These are phyloP conservation scores for Nyleta sp. DNA, from an alignment of 2,888 invertebrate species.

Conservation along the genomic window DNA sequence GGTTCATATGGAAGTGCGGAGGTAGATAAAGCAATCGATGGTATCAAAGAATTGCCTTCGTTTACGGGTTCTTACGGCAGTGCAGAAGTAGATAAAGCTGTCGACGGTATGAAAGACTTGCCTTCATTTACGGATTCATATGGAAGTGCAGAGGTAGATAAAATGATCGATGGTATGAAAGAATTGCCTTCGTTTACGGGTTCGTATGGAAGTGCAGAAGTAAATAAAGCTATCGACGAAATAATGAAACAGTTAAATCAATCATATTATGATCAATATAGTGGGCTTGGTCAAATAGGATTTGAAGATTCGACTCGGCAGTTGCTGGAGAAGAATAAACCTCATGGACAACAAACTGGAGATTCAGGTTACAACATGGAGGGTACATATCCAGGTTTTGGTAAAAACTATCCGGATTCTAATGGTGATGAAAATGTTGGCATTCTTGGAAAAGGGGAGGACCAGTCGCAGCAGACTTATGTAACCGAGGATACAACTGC, in stretches of 20 bases:
- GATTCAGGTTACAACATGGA: not conserved
- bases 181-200: not conserved
- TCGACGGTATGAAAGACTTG: constrained; percentile 1
- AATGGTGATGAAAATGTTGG: too few relatives aligned
- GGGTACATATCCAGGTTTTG: too few relatives aligned
- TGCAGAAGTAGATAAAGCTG: not conserved
- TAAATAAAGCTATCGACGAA: not conserved
- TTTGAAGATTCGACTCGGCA: not conserved
- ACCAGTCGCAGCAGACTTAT: too few relatives aligned
- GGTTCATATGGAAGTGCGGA: not conserved
- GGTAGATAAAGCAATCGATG: not conserved
- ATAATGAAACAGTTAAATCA: not conserved
- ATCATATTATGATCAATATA: not conserved
- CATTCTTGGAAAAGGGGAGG: too few relatives aligned
- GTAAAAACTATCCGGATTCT: too few relatives aligned
- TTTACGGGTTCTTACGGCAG: not conserved
- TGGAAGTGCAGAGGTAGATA: not conserved
- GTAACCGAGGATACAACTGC: too few relatives aligned
- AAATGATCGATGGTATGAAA: constrained; percentile 9
- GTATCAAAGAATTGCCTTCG: not conserved
- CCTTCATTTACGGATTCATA: not conserved
- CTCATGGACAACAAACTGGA: not conserved
- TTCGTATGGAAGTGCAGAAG: not conserved
- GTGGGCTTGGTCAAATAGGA: too few relatives aligned
- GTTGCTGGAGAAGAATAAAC: not conserved